Evolutionary conservation across 2,797 vertebrate species (phyloP).

Genomic region (Salmo trutta): DNA sequence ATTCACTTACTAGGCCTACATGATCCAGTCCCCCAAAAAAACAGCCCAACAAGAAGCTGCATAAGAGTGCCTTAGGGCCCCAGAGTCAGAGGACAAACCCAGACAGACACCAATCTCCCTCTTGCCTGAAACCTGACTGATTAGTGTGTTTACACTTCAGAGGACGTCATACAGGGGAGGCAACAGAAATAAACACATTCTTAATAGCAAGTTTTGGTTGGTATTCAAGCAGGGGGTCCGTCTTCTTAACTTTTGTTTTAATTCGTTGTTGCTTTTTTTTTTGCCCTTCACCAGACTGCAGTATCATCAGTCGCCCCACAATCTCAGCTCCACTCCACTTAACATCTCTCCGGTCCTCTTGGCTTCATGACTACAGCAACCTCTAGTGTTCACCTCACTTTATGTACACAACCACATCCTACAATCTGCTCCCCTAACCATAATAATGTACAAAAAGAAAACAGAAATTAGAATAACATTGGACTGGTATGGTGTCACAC

Average conservation of each 20-base stretch:
- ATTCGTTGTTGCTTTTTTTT: background rate
- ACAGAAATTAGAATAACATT: slow-evolving; percentile 77
- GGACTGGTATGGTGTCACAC: slow-evolving; percentile 87
- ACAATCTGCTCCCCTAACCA: background rate
- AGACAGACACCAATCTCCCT: background rate
- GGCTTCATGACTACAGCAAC: slow-evolving; percentile 10
- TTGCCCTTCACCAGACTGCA: background rate
- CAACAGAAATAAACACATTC: background rate
- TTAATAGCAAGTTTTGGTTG: background rate
- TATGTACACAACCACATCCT: slow-evolving; percentile 59
- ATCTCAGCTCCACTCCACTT: background rate
- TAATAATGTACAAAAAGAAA: slow-evolving; percentile 63
- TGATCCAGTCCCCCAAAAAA: slow-evolving; percentile 8
- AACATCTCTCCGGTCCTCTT: background rate
- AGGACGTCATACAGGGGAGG: background rate
- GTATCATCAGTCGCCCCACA: background rate
- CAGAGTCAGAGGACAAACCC: background rate
- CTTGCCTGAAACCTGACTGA: slow-evolving; percentile 3
- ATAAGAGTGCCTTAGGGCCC: background rate
- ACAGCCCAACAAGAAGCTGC: background rate
- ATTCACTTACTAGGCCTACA: slow-evolving; percentile 29
- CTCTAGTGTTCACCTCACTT: slow-evolving; percentile 68
- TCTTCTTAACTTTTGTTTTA: background rate
- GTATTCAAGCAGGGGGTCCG: background rate
- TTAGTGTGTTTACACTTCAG: background rate